These are phyloP conservation scores for Venusia cambrica DNA, from an alignment of 2,888 invertebrate genomes.

Conservation along the genomic window DNA sequence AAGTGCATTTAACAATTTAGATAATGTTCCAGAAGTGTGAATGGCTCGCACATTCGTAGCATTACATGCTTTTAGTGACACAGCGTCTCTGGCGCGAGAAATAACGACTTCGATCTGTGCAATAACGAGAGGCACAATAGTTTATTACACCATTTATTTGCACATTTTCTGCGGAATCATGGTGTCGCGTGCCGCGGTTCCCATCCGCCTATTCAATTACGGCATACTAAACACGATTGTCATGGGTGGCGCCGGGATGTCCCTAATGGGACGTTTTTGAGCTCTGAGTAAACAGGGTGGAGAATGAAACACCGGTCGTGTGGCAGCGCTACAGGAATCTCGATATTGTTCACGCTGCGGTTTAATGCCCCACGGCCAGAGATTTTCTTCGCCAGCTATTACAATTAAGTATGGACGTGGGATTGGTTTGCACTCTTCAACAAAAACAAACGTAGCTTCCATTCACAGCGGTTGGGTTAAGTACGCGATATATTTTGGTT, in stretches of 20 bases:
- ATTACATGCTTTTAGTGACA: conserved; percentile 52
- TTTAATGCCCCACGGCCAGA: conserved; percentile 50
- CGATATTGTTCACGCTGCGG: conserved; percentile 55
- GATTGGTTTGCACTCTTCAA: conserved; percentile 31
- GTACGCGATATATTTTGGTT: too few relatives aligned
- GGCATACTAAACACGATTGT: conserved; percentile 63
- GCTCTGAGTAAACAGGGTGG: conserved; percentile 64
- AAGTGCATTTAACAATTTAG: conserved; percentile 72
- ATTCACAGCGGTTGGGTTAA: too few relatives aligned
- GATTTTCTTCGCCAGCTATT: conserved; percentile 48
- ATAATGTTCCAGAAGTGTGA: conserved; percentile 57
- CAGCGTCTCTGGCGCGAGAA: conserved; percentile 37
- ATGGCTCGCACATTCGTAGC: conserved; percentile 49
- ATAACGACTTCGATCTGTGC: conserved; percentile 53
- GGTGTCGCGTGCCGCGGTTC: conserved; percentile 65
- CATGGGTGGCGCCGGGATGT: conserved; percentile 61
- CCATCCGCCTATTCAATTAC: conserved; percentile 77
- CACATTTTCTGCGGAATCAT: conserved; percentile 49
- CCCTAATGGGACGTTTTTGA: conserved; percentile 71
- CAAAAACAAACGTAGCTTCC: conserved; percentile 42
- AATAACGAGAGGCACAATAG: conserved; percentile 58
- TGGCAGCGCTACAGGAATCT: conserved; percentile 70
- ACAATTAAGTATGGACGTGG: conserved; percentile 48
- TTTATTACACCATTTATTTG: conserved; percentile 66
- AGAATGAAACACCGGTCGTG: conserved; percentile 66